Conservation (phyloP, 2,888 invertebrate genomes). For the Nematopogon swammerdamellus region DNA sequence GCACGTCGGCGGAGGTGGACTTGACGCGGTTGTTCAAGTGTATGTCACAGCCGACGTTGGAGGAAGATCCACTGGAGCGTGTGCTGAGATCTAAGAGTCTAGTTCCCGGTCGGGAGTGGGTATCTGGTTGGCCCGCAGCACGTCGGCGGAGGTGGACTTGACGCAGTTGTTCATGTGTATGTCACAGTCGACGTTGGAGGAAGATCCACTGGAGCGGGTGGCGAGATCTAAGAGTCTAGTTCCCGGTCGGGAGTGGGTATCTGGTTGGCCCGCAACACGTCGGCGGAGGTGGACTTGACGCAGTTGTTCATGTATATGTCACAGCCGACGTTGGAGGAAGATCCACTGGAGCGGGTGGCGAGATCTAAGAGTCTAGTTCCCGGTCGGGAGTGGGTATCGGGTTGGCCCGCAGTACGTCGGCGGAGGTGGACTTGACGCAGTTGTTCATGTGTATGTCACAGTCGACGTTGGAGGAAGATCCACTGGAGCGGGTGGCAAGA, state of each 20-base stretch:
- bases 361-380: too few species aligned
- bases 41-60: too few species aligned
- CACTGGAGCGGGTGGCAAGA: too few species aligned
- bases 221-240: too few species aligned
- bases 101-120: too few species aligned
- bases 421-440: slow-evolving; percentile 44
- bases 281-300: slow-evolving; percentile 43
- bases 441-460: slow-evolving; percentile 76
- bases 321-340: slow-evolving; percentile 74
- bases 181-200: slow-evolving; percentile 75
- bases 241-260: too few species aligned
- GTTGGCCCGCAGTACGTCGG: slow-evolving; percentile 34
- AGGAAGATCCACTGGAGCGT: too few species aligned
- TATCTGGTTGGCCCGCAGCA: slow-evolving; percentile 32
- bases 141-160: slow-evolving; percentile 42
- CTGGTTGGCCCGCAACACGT: slow-evolving; percentile 32
- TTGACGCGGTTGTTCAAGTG: too few species aligned
- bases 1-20: slow-evolving; percentile 40
- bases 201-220: too few species aligned
- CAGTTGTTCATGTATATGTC: slow-evolving; percentile 72
- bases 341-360: slow-evolving; percentile 67
- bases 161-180: slow-evolving; percentile 67
- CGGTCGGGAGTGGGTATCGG: too few species aligned
- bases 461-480: slow-evolving; percentile 73
- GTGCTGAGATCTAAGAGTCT: slow-evolving; percentile 53